A percentile compares a stretch with the other conserved stretches of the same genome.
phyloP scores from a whole-genome alignment of 2,888 invertebrate genomes.

The Lamproptera curius region DNA sequence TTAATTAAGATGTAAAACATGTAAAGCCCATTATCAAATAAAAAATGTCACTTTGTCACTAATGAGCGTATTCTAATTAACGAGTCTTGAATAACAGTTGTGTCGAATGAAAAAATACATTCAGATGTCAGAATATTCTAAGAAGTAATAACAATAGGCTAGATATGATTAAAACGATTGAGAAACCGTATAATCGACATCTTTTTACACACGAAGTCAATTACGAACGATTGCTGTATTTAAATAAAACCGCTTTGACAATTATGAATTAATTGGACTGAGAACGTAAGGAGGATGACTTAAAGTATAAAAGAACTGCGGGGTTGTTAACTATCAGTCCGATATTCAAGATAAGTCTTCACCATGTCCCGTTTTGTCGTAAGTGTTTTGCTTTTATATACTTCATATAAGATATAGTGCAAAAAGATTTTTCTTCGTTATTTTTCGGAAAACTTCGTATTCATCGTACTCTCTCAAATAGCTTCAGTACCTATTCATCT shows the following conservation, averaged over 20 bases:
- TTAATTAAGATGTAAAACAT: too few relatives aligned
- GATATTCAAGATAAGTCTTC: not conserved
- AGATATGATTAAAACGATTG: constrained; percentile 16
- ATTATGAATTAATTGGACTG: constrained; percentile 9
- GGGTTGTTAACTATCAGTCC: constrained; percentile 1
- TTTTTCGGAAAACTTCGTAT: too few relatives aligned
- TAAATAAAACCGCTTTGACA: constrained; percentile 2
- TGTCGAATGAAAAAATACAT: too few relatives aligned
- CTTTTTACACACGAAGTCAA: not conserved
- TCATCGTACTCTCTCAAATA: too few relatives aligned
- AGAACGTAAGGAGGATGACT: constrained; percentile 1
- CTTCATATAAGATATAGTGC: too few relatives aligned
- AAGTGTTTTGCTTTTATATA: constrained; percentile 2
- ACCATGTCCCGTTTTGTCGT: constrained; percentile 12
- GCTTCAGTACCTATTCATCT: too few relatives aligned
- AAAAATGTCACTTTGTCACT: too few relatives aligned
- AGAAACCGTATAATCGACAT: not conserved
- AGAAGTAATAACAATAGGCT: constrained; percentile 11
- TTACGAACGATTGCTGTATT: constrained; percentile 3
- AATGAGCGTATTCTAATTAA: too few relatives aligned
- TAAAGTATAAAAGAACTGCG: constrained; percentile 5
- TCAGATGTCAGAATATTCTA: too few relatives aligned
- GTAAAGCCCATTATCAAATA: too few relatives aligned
- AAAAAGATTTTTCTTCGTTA: too few relatives aligned
- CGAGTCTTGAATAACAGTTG: too few relatives aligned